Base-by-base conservation (phyloP, 1,140 invertebrate species). In the Lepidostoma basale region DNA sequence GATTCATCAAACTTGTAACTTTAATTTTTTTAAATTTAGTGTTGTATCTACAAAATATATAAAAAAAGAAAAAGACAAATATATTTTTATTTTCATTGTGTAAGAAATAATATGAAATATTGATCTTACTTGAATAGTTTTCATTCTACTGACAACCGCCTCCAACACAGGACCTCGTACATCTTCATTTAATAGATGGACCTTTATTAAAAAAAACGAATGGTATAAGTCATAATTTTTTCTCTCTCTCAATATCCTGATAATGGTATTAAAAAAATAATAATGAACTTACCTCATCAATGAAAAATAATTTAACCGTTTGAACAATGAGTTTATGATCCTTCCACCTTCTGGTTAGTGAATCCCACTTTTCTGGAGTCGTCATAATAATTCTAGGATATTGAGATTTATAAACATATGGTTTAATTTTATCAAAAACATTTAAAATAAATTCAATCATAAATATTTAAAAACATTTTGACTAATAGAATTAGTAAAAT, bases 281-380 rank as follows among this genome's bases (percentile, higher is more conserved):
- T 40, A 30, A 42, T 60, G 39, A 18, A 40, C 54, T 67, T 76
- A 89, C 90, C 81, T 94, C 92, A 80, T 95, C 92, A 62, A 95
- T 89, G n/a, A 94, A 80, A 74, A 95, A 88, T 4, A 95, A 78
- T 72, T 87, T 87, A 8, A 93, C 83, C 1, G 84, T 76, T 70
- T 87, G 80, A 20, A 92, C 84, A 18, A 92, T 72, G 33, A 79
- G 75, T 65, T 79, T 82, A 72, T 90, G 85, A 69, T 90, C 87
- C 72, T 84, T 86, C 89, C 89, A 92, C 69, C 85, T 84, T 68
- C 92, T 82, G 0, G 91, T 93, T 42, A 93, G 75, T 63, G 88
- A 88, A 76, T 94, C 92, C 91, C 91, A 94, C 81, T 94, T 94
- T 78, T 94, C 92, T 6, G 92, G 92, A 3, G 92, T 95, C 10